Evolutionary conservation across 2,113 vertebrate species (phyloP).

Genomic region (Phocoena phocoena): DNA sequence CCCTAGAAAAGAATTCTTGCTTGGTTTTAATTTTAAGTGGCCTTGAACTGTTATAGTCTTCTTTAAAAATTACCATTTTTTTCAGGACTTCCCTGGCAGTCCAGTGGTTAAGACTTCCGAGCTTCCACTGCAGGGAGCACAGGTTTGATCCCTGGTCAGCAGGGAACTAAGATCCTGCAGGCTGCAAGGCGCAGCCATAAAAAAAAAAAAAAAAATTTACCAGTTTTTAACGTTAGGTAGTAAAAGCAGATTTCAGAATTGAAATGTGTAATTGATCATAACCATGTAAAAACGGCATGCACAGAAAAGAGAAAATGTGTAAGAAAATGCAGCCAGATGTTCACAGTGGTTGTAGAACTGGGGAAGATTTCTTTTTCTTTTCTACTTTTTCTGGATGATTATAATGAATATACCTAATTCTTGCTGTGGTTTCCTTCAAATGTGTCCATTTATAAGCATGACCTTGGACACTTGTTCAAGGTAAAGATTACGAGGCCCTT

Average conservation of each 20-base stretch:
- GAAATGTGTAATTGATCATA: neutral
- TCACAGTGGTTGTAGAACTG: neutral
- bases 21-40: neutral
- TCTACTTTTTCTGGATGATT: neutral
- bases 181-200: too few species aligned
- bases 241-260: conserved; percentile 31
- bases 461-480: neutral
- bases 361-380: neutral
- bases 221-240: neutral
- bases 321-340: neutral
- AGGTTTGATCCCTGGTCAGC: neutral
- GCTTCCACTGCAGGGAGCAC: neutral
- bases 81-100: neutral
- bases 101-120: neutral
- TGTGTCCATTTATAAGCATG: neutral
- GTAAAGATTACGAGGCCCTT: neutral
- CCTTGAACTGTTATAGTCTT: neutral
- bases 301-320: neutral
- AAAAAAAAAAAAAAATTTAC: neutral
- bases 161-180: neutral
- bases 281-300: neutral
- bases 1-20: neutral
- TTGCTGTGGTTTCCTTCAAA: neutral
- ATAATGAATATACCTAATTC: neutral
- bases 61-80: neutral